Conservation (phyloP, 2,888 invertebrate species). For the Eudasyphora cyanicolor region DNA sequence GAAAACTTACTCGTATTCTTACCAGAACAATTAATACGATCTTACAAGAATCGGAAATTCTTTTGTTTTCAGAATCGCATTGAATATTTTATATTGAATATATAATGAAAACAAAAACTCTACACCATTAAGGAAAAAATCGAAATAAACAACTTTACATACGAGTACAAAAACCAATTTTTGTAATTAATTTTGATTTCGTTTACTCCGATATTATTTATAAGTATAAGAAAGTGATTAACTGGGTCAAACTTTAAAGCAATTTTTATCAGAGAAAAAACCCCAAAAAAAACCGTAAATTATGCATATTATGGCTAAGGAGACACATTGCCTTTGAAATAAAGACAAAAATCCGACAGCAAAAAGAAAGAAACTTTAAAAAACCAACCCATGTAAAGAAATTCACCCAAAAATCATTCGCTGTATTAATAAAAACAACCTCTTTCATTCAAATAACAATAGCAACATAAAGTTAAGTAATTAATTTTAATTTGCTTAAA, state of each 20-base stretch:
- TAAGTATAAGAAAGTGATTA: constrained; percentile 47
- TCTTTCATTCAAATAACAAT: background rate
- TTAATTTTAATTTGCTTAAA: constrained; percentile 57
- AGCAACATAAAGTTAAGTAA: constrained; percentile 28
- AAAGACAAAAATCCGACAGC: no score
- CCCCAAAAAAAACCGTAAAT: background rate
- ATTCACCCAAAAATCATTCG: background rate
- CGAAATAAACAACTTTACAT: no score
- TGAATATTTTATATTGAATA: no score
- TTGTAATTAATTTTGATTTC: constrained; percentile 6
- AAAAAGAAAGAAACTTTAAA: background rate
- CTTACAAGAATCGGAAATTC: no score
- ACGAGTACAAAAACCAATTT: no score
- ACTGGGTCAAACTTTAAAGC: constrained; percentile 39
- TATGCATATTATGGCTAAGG: constrained; percentile 10
- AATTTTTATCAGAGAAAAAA: background rate
- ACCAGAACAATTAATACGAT: no score
- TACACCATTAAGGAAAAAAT: no score
- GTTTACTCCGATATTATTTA: background rate
- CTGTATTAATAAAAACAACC: background rate
- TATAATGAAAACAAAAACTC: no score
- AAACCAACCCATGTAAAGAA: background rate
- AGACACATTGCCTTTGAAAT: background rate
- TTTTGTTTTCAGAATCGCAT: no score
- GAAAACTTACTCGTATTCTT: no score